phyloP scores from a whole-genome alignment of 2,797 vertebrate species.

The Hephaestus fuliginosus region DNA sequence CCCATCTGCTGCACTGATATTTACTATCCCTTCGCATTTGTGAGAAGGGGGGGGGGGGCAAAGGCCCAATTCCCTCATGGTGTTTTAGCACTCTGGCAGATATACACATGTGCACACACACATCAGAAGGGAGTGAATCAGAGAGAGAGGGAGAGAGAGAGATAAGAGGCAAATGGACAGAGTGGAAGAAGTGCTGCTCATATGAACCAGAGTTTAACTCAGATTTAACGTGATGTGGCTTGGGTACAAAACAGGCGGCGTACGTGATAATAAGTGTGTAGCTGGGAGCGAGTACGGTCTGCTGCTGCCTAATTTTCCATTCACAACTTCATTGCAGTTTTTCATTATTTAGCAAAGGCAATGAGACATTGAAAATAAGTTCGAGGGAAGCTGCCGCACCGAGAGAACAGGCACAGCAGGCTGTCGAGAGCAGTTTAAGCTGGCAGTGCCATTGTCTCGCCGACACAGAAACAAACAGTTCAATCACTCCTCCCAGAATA shows the following conservation, averaged over 20 bases:
- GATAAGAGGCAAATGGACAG: slow-evolving; percentile 26
- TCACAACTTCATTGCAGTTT: slow-evolving; percentile 61
- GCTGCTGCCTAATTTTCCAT: slow-evolving; percentile 66
- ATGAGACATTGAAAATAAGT: slow-evolving; percentile 64
- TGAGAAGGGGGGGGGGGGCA: slow-evolving; percentile 56
- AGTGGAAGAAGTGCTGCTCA: slow-evolving; percentile 34
- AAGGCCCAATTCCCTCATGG: slow-evolving; percentile 76
- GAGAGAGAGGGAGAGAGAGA: slow-evolving; percentile 36
- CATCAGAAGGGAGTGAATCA: slow-evolving; percentile 49
- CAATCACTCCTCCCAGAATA: slow-evolving; percentile 78
- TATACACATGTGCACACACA: slow-evolving; percentile 57
- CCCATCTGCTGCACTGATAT: slow-evolving; percentile 84
- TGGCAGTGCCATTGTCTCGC: slow-evolving; percentile 65
- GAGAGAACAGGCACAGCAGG: slow-evolving; percentile 64
- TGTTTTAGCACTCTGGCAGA: slow-evolving; percentile 73
- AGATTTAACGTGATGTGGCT: slow-evolving; percentile 64
- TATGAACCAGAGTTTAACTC: slow-evolving; percentile 64
- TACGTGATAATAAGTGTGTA: slow-evolving; percentile 55
- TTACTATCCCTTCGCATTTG: slow-evolving; percentile 80
- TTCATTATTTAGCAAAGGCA: slow-evolving; percentile 66
- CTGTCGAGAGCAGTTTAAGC: slow-evolving; percentile 61
- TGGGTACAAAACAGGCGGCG: slow-evolving; percentile 49
- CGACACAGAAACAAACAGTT: slow-evolving; percentile 79
- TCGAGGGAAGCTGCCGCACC: slow-evolving; percentile 40
- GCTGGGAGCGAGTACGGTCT: slow-evolving; percentile 49